phyloP scores from a whole-genome alignment of 2,113 vertebrate species.

The Bombycilla garrulus region DNA sequence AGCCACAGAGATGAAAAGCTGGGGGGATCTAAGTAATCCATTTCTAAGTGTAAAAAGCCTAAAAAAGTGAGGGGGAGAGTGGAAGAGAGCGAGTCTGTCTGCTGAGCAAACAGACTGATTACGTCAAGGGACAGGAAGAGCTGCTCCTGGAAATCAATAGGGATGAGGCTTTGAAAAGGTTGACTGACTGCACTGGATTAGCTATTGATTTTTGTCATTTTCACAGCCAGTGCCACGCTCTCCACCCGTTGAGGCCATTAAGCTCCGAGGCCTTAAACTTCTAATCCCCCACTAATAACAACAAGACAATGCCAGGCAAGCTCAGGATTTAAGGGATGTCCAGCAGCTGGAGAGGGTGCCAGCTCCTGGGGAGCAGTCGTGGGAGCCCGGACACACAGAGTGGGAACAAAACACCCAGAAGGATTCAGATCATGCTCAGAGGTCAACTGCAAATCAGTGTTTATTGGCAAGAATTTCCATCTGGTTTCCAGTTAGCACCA shows the following conservation, averaged over 20 bases:
- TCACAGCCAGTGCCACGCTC: conserved; percentile 67
- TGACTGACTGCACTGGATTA: conserved; percentile 79
- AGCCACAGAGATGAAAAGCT: conserved; percentile 29
- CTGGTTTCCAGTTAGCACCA: background rate
- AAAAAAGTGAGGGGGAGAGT: background rate
- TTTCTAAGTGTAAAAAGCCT: conserved; percentile 41
- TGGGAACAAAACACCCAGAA: background rate
- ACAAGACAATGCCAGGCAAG: conserved; percentile 43
- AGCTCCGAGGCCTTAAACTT: conserved; percentile 58
- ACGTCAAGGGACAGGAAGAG: conserved; percentile 72
- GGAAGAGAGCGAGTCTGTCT: conserved; percentile 6
- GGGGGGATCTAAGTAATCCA: conserved; percentile 55
- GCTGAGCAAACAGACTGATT: conserved; percentile 71
- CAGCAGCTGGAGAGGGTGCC: background rate
- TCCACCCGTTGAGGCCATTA: conserved; percentile 65
- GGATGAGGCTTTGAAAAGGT: conserved; percentile 77
- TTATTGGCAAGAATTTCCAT: background rate
- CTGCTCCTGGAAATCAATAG: conserved; percentile 72
- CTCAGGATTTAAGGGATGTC: conserved; percentile 10
- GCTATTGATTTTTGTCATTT: conserved; percentile 79
- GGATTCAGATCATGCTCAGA: background rate
- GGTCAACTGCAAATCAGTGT: background rate
- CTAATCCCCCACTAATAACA: conserved; percentile 64
- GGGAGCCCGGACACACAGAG: background rate
- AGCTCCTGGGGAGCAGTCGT: background rate